phyloP scores from a whole-genome alignment of 2,797 vertebrate genomes.

The Thripadectes ignobilis region DNA sequence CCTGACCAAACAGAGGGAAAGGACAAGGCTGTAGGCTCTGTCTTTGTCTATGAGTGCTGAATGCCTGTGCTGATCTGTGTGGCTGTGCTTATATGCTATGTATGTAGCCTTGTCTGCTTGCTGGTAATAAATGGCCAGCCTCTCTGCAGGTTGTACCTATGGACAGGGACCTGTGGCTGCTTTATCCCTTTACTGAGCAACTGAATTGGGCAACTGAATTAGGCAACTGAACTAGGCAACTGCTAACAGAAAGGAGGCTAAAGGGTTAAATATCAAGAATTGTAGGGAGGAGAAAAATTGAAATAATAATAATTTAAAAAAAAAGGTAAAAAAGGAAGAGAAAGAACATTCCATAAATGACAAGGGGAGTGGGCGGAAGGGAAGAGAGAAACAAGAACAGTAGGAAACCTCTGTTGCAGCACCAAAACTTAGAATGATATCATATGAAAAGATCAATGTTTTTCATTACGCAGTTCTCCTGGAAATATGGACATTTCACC shows the following conservation, averaged over 20 bases:
- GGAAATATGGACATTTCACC: not conserved
- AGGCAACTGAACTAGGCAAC: not conserved
- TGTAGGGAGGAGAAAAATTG: not conserved
- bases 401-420: not conserved
- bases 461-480: not conserved
- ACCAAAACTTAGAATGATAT: not conserved
- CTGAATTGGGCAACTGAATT: not conserved
- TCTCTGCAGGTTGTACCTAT: not conserved
- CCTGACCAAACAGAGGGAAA: not conserved
- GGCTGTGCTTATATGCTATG: not conserved
- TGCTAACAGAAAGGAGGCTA: not conserved
- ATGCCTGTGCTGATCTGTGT: not conserved
- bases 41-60: not conserved
- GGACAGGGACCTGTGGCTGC: not conserved
- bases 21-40: fast-evolving
- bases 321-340: not conserved
- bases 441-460: not conserved
- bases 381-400: not conserved
- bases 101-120: not conserved
- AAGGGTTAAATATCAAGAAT: not conserved
- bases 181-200: not conserved
- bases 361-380: no score
- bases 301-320: not conserved
- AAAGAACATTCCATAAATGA: not conserved
- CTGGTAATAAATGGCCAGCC: not conserved